These are phyloP conservation scores for Galemys pyrenaicus DNA, from an alignment of 2,113 vertebrate species.

Conservation along the genomic window DNA sequence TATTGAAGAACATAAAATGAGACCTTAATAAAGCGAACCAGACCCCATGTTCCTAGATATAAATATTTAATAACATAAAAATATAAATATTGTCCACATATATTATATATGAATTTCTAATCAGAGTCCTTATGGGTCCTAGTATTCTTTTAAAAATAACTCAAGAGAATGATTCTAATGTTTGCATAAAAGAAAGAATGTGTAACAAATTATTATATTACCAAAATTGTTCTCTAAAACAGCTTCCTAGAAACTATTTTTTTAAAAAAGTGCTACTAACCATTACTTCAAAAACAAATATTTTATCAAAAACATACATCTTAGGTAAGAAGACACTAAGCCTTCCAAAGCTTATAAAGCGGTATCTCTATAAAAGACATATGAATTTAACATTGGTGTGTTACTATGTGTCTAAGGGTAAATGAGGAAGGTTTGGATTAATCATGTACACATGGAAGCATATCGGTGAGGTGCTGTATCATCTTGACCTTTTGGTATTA, in stretches of 20 bases:
- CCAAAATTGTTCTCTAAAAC: conserved; percentile 11
- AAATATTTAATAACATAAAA: conserved; percentile 39
- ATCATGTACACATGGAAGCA: background rate
- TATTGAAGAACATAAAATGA: conserved; percentile 25
- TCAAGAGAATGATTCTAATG: background rate
- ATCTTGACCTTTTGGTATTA: background rate
- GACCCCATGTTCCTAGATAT: background rate
- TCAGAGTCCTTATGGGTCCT: background rate
- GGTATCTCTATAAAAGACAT: background rate
- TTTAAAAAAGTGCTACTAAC: background rate
- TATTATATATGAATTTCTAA: conserved; percentile 12
- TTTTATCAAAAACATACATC: background rate
- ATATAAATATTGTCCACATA: background rate
- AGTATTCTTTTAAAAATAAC: background rate
- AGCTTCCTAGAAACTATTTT: background rate
- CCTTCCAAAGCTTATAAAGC: background rate
- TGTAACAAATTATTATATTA: background rate
- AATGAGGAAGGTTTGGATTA: background rate
- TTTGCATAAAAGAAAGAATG: background rate
- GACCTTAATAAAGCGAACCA: conserved; percentile 11
- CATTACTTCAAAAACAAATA: background rate
- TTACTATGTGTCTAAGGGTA: background rate
- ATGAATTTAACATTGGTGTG: background rate
- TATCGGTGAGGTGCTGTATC: background rate
- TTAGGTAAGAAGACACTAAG: background rate